A percentile compares a stretch with the other conserved stretches of the same genome.
Evolutionary conservation across 1,140 invertebrate genomes (phyloP).

Genomic region (Lucilia sericata): DNA sequence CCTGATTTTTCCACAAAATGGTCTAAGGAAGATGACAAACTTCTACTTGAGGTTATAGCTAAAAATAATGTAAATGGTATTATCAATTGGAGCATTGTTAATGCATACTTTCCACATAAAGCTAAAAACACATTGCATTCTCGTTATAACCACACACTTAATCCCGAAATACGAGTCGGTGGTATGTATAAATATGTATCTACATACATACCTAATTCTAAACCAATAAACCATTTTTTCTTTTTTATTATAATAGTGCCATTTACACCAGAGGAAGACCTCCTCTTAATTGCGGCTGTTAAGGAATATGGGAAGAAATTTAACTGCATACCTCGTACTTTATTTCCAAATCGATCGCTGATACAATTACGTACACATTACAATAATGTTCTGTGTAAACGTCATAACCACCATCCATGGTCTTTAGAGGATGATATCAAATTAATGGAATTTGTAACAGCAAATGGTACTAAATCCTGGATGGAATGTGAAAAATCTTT

Average conservation of each 20-base stretch:
- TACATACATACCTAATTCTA: neutral
- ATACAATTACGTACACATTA: constrained; percentile 72
- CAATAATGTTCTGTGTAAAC: constrained; percentile 65
- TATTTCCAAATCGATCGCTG: constrained; percentile 71
- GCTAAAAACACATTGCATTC: constrained; percentile 75
- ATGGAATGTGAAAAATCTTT: constrained; percentile 62
- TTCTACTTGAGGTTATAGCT: constrained; percentile 70
- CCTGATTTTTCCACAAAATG: constrained; percentile 68
- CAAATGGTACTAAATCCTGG: constrained; percentile 67
- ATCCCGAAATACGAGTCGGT: constrained; percentile 64
- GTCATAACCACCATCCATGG: constrained; percentile 67
- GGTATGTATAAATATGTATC: constrained; percentile 50
- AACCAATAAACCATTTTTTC: too few relatives aligned
- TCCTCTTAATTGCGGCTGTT: constrained; percentile 72
- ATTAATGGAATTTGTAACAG: constrained; percentile 65
- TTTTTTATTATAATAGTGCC: constrained; percentile 49
- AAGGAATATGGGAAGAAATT: constrained; percentile 74
- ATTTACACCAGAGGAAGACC: constrained; percentile 73
- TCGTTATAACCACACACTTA: constrained; percentile 67
- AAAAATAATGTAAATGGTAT: constrained; percentile 72
- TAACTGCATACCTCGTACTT: constrained; percentile 67
- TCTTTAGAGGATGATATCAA: constrained; percentile 67
- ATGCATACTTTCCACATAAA: constrained; percentile 72
- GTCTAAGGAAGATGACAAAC: constrained; percentile 73
- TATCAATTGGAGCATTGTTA: constrained; percentile 76